Conservation (phyloP, 2,113 vertebrate genomes). For the Grallaria varia region DNA sequence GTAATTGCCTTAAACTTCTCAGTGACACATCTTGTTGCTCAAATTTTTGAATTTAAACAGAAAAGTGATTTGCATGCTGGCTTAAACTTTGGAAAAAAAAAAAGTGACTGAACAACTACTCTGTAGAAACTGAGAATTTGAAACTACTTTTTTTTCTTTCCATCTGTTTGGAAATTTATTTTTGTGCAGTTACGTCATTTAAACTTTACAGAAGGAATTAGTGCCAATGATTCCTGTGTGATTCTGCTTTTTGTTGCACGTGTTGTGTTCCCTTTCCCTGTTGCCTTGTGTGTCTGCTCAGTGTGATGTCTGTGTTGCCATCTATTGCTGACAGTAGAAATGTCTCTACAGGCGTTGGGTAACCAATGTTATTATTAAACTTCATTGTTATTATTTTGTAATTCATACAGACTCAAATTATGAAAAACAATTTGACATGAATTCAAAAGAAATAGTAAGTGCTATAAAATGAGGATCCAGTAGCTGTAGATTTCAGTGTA, state of each 20-base stretch:
- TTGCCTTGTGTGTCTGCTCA: background rate
- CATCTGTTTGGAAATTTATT: constrained; percentile 48
- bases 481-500: background rate
- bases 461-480: background rate
- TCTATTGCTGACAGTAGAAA: background rate
- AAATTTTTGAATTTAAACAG: background rate
- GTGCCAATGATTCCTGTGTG: background rate
- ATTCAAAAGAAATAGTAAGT: background rate
- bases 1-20: background rate
- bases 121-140: background rate
- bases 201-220: constrained; percentile 9
- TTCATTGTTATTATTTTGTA: background rate
- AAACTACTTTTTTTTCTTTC: background rate
- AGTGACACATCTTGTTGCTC: background rate
- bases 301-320: background rate
- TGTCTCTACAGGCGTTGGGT: background rate
- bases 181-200: constrained; percentile 28
- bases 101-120: background rate
- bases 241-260: background rate
- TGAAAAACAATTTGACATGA: background rate
- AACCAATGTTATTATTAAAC: background rate
- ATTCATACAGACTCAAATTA: background rate
- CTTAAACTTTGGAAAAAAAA: background rate
- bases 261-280: background rate
- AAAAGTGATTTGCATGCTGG: background rate